A percentile compares a stretch with the other conserved stretches of the same genome.
phyloP scores from a whole-genome alignment of 2,113 vertebrate species.

The Ivindomyrus marchei region DNA sequence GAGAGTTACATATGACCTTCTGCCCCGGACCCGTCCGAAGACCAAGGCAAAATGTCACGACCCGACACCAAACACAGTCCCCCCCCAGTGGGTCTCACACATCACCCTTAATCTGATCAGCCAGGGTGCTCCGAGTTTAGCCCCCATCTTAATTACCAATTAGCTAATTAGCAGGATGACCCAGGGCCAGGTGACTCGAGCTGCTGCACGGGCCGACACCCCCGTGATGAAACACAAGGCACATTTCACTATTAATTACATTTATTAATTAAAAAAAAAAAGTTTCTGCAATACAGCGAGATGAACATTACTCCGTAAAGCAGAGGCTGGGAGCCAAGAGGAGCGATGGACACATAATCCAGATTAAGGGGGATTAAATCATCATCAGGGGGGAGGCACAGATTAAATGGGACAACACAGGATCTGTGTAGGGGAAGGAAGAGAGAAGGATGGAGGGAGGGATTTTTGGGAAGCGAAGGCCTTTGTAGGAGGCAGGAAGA shows the following conservation, averaged over 20 bases:
- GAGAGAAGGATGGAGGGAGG: not conserved
- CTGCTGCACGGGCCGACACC: not conserved
- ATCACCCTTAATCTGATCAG: not conserved
- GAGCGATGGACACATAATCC: not conserved
- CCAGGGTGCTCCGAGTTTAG: not conserved
- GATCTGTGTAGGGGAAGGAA: not conserved
- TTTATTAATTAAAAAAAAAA: not conserved
- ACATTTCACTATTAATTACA: not conserved
- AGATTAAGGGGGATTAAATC: not conserved
- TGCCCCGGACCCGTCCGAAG: not conserved
- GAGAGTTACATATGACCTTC: not conserved
- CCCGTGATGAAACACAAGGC: not conserved
- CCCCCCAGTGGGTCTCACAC: not conserved
- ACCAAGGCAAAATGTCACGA: not conserved
- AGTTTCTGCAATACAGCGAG: not conserved
- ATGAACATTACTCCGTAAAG: not conserved
- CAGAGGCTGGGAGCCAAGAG: not conserved
- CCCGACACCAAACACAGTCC: not conserved
- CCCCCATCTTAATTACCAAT: not conserved
- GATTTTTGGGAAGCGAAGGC: not conserved
- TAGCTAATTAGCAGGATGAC: constrained; percentile 1
- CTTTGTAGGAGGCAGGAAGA: too few relatives aligned
- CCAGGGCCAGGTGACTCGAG: not conserved
- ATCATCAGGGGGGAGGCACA: not conserved
- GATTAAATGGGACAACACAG: not conserved